Evolutionary conservation across 2,888 invertebrate genomes (phyloP).

Genomic region (Omphaloscelis lunosa): DNA sequence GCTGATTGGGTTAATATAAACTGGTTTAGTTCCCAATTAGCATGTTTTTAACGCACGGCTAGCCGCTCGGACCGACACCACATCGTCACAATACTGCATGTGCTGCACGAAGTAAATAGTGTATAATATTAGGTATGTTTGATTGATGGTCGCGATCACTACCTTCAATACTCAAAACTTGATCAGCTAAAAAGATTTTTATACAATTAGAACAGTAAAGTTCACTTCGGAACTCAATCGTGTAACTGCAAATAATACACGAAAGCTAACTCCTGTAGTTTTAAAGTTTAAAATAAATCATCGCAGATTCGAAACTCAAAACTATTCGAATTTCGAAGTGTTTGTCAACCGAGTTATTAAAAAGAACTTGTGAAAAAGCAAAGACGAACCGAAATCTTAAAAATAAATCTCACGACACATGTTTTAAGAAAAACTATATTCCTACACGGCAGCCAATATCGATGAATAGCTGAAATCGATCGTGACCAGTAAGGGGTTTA

Average conservation of each 20-base stretch:
- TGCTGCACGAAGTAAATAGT: slow-evolving; percentile 67
- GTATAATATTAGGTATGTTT: slow-evolving; percentile 24
- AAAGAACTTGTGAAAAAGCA: neutral
- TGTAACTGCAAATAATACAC: neutral
- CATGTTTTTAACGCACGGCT: slow-evolving; percentile 79
- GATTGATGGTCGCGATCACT: neutral
- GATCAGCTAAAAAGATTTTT: neutral
- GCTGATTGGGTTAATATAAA: slow-evolving; percentile 81
- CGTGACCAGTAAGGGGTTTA: neutral
- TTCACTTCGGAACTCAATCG: neutral
- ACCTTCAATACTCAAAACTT: neutral
- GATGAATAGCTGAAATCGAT: slow-evolving; percentile 1
- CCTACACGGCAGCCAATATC: neutral
- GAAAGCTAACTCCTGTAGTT: neutral
- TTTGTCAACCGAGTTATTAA: neutral
- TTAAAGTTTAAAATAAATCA: neutral
- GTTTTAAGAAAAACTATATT: neutral
- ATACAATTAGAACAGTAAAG: neutral
- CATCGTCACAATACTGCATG: slow-evolving; percentile 72
- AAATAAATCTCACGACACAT: neutral
- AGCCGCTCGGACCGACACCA: slow-evolving; percentile 71
- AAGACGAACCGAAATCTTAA: neutral
- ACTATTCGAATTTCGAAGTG: neutral
- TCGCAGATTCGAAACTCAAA: neutral
- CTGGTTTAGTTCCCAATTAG: slow-evolving; percentile 80